Evolutionary conservation across 2,797 vertebrate genomes (phyloP).

Genomic region (Pteronotus mesoamericanus): DNA sequence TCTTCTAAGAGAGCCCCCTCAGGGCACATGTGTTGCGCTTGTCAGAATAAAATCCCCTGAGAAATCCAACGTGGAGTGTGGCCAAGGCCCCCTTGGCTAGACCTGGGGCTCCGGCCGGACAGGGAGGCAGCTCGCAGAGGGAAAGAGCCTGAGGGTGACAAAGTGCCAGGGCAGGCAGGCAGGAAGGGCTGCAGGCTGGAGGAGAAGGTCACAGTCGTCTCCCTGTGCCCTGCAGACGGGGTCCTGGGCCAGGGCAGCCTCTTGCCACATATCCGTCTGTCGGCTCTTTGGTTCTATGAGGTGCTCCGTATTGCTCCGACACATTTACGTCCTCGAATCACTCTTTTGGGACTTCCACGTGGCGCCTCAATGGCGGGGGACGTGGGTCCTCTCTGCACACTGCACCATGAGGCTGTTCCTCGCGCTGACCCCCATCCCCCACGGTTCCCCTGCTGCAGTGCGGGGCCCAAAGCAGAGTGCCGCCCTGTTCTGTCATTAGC

Average conservation of each 20-base stretch:
- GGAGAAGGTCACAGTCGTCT: background rate
- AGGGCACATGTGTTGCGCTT: background rate
- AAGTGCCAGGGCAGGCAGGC: background rate
- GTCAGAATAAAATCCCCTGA: background rate
- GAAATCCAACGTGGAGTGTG: background rate
- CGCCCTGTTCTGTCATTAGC: too few relatives aligned
- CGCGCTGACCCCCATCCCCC: too few relatives aligned
- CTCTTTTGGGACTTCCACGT: background rate
- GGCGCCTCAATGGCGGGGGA: background rate
- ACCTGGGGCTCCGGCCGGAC: background rate
- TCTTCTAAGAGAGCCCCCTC: background rate
- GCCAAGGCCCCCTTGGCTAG: background rate
- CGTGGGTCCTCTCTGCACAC: background rate
- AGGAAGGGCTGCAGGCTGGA: background rate
- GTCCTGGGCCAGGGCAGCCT: too few relatives aligned
- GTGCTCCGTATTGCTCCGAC: background rate
- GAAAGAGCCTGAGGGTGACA: background rate
- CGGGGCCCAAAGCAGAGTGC: too few relatives aligned
- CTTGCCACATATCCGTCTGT: background rate
- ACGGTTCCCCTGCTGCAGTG: too few relatives aligned
- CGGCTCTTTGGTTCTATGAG: background rate
- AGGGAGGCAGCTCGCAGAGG: background rate
- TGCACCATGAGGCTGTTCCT: background rate
- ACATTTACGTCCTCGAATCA: background rate
- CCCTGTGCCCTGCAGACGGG: background rate